A percentile compares a stretch with the other conserved stretches of the same genome.
These are phyloP conservation scores for Panthera tigris DNA, from an alignment of 2,113 vertebrate genomes.

Conservation along the genomic window DNA sequence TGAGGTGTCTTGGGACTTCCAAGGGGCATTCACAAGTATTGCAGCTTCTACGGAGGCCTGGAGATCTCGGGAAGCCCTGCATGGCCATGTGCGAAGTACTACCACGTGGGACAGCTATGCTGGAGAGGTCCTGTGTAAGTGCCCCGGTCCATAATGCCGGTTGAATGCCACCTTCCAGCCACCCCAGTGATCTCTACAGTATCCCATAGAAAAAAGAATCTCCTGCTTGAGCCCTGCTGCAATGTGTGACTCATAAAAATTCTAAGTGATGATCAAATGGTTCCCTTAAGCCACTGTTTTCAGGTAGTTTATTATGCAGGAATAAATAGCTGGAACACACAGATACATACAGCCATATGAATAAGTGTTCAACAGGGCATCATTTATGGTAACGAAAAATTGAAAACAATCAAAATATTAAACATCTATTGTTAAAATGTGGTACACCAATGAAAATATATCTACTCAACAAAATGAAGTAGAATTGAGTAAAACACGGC, in stretches of 20 bases:
- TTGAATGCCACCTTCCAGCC: neutral
- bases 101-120: too few relatives aligned
- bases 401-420: neutral
- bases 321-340: neutral
- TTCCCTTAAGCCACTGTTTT: neutral
- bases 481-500: neutral
- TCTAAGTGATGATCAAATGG: neutral
- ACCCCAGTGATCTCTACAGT: neutral
- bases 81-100: neutral
- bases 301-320: neutral
- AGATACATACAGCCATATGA: neutral
- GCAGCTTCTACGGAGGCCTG: neutral
- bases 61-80: neutral
- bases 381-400: neutral
- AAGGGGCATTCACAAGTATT: neutral
- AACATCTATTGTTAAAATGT: neutral
- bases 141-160: neutral
- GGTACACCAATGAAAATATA: neutral
- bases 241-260: neutral
- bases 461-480: too few relatives aligned
- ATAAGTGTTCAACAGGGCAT: neutral
- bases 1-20: neutral
- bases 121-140: neutral
- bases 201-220: neutral
- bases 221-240: neutral